A percentile compares a stretch with the other conserved stretches of the same genome.
These are phyloP conservation scores for Agelas oroides DNA, from an alignment of 37 sponge, comb jelly and placozoan genomes.

Conservation along the genomic window DNA sequence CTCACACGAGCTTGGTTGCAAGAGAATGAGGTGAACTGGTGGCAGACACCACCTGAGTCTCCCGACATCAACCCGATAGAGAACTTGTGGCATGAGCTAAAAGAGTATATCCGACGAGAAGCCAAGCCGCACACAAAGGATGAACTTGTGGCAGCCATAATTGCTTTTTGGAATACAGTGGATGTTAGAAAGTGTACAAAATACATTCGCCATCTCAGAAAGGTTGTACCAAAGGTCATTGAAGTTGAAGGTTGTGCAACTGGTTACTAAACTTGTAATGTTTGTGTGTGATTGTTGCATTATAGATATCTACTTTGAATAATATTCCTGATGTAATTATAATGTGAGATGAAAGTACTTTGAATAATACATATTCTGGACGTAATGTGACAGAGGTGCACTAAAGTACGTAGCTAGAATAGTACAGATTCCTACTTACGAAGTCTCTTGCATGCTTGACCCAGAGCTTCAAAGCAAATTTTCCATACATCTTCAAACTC, in stretches of 20 bases:
- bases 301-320: no score
- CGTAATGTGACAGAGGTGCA: no score
- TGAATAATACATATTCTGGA: no score
- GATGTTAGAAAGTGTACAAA: slow-evolving; percentile 20
- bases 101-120: slow-evolving; percentile 42
- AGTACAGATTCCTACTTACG: no score
- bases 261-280: slow-evolving; percentile 7
- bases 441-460: not conserved
- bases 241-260: slow-evolving; percentile 28
- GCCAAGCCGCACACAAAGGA: slow-evolving; percentile 38
- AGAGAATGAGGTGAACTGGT: slow-evolving; percentile 40
- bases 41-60: slow-evolving; percentile 46
- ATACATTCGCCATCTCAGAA: slow-evolving; percentile 36
- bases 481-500: slow-evolving; percentile 21
- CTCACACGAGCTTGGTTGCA: slow-evolving; percentile 3
- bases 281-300: no score
- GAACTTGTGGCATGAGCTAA: slow-evolving; percentile 37
- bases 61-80: slow-evolving; percentile 51
- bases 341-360: no score
- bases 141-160: slow-evolving; percentile 32
- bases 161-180: slow-evolving; percentile 36
- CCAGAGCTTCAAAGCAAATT: not conserved
- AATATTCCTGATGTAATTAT: no score
- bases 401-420: no score
- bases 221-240: slow-evolving; percentile 40